Percentiles rank a stretch among this genome's conserved stretches.
Evolutionary conservation across 2,113 vertebrate species (phyloP).

Genomic region (Micromys minutus): DNA sequence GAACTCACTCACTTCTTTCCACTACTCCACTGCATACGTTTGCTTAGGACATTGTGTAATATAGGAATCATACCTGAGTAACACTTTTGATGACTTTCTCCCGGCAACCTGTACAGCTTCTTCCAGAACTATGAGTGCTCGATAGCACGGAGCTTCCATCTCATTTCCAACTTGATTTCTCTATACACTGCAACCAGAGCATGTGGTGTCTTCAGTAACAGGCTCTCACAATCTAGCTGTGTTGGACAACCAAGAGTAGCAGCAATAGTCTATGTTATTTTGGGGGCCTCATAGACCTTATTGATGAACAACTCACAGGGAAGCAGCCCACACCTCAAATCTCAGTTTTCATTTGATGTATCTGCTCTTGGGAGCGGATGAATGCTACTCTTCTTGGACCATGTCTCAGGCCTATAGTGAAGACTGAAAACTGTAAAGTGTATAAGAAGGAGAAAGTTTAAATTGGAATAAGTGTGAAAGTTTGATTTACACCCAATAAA

Average conservation of each 20-base stretch:
- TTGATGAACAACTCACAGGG: background rate
- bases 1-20: background rate
- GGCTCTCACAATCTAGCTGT: background rate
- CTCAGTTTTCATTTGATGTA: background rate
- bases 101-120: background rate
- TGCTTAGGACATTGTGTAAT: background rate
- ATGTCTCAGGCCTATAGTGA: background rate
- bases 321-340: too few species aligned
- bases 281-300: background rate
- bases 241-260: background rate
- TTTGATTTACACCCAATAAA: background rate
- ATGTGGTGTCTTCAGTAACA: background rate
- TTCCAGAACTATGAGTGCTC: background rate
- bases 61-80: background rate
- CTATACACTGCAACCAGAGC: background rate
- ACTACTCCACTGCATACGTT: background rate
- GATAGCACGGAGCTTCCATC: background rate
- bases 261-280: background rate
- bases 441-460: background rate
- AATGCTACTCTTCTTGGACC: background rate
- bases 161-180: background rate
- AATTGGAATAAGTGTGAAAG: background rate
- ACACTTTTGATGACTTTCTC: background rate
- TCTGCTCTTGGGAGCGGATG: background rate
- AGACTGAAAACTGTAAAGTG: background rate